Evolutionary conservation across 2,797 vertebrate genomes (phyloP).

Genomic region (Centroberyx gerrardi): DNA sequence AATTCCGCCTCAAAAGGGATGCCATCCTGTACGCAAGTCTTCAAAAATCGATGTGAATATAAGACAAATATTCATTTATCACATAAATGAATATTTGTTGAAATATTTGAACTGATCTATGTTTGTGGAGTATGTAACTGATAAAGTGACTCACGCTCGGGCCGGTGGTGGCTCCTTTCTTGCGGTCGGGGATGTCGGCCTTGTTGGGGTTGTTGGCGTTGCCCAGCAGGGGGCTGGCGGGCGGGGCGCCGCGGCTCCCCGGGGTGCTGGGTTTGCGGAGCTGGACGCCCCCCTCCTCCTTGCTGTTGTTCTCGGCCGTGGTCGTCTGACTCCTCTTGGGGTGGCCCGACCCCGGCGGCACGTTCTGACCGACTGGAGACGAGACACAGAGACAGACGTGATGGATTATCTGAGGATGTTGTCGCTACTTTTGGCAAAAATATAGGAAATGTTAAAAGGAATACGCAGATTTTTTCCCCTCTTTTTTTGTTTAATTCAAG

Average conservation of each 20-base stretch:
- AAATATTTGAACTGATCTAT: background rate
- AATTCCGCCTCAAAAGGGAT: too few species aligned
- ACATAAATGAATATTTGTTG: too few species aligned
- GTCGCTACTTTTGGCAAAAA: too few species aligned
- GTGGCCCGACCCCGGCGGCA: constrained; percentile 89
- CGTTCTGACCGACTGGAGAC: constrained; percentile 90
- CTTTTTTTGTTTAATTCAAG: too few species aligned
- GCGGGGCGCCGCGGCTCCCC: constrained; percentile 88
- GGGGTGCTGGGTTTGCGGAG: constrained; percentile 90
- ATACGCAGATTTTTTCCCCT: too few species aligned
- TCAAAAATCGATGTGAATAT: too few species aligned
- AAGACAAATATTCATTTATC: too few species aligned
- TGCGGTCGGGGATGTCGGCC: constrained; percentile 97
- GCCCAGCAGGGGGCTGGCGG: constrained; percentile 94
- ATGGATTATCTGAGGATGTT: too few species aligned
- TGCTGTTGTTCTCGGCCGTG: constrained; percentile 89
- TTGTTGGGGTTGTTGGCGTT: constrained; percentile 98
- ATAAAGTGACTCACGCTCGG: constrained; percentile 89
- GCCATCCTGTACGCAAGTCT: too few species aligned
- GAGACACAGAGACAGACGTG: background rate
- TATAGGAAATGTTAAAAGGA: too few species aligned
- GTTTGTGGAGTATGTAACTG: background rate
- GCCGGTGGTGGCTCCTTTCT: constrained; percentile 90
- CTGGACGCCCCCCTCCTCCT: constrained; percentile 91
- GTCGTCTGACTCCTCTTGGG: constrained; percentile 95